A percentile compares a stretch with the other conserved stretches of the same genome.
Conservation (phyloP, 2,888 invertebrate species). For the Dynastes grantii region DNA sequence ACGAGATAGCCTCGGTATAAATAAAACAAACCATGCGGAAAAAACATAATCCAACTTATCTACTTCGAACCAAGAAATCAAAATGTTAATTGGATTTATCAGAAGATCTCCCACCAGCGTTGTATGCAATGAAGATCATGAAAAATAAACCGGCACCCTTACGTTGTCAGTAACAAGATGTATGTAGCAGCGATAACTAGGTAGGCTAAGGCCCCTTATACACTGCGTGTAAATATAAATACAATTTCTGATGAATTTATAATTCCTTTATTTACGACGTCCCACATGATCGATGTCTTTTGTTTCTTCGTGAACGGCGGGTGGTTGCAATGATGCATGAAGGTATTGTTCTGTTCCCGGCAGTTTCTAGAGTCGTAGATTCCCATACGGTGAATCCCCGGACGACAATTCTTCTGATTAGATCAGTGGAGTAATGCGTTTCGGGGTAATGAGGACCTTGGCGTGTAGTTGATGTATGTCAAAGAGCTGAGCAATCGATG, state of each 20-base stretch:
- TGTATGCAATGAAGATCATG: background rate
- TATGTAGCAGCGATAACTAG: background rate
- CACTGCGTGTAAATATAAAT: background rate
- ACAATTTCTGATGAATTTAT: slow-evolving; percentile 30
- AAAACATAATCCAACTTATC: background rate
- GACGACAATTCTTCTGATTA: slow-evolving; percentile 55
- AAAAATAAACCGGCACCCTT: background rate
- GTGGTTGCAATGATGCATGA: slow-evolving; percentile 41
- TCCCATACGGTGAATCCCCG: slow-evolving; percentile 53
- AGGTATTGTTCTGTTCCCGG: slow-evolving; percentile 48
- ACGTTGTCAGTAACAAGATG: slow-evolving; percentile 3
- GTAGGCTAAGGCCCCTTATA: background rate
- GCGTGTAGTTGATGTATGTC: background rate
- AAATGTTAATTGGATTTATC: slow-evolving; percentile 32
- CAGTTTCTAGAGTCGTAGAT: slow-evolving; percentile 49
- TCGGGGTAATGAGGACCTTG: slow-evolving; percentile 45
- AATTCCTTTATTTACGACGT: slow-evolving; percentile 43
- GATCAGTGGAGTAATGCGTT: slow-evolving; percentile 54
- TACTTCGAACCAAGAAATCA: slow-evolving; percentile 25
- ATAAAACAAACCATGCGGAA: slow-evolving; percentile 3
- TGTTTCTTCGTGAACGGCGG: slow-evolving; percentile 34
- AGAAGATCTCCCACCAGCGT: background rate
- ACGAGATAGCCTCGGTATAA: slow-evolving; percentile 3
- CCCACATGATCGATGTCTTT: slow-evolving; percentile 36
- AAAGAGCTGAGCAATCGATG: background rate